A percentile compares a stretch with the other conserved stretches of the same genome.
These are phyloP conservation scores for Neotoma lepida DNA, from an alignment of 2,113 vertebrate genomes.

Conservation along the genomic window DNA sequence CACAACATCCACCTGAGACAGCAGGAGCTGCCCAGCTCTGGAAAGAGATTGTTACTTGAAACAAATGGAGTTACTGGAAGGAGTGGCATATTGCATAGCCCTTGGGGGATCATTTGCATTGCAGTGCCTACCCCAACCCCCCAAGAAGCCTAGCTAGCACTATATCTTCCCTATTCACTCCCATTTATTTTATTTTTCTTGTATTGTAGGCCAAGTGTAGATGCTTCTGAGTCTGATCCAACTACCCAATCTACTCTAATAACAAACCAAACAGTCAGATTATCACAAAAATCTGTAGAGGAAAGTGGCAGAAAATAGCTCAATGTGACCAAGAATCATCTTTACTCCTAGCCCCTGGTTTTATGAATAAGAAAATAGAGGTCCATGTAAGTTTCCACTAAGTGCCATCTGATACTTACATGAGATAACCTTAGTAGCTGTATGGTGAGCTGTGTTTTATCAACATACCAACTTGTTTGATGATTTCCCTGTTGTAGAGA, in stretches of 20 bases:
- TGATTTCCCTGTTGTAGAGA: constrained; percentile 1
- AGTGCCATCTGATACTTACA: not conserved
- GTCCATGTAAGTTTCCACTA: not conserved
- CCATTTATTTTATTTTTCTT: constrained; percentile 1
- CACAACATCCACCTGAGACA: too few species aligned
- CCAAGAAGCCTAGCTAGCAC: not conserved
- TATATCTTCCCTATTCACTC: not conserved
- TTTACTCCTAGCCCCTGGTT: not conserved
- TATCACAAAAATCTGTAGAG: not conserved
- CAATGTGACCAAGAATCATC: not conserved
- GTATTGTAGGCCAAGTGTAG: not conserved
- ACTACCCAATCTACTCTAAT: not conserved
- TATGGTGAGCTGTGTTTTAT: not conserved
- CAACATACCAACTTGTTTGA: not conserved
- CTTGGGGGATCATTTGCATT: not conserved
- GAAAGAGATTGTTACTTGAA: not conserved
- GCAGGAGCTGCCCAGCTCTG: not conserved
- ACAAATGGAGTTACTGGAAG: not conserved
- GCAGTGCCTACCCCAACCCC: not conserved
- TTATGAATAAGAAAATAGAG: constrained; percentile 15
- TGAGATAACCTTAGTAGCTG: constrained; percentile 4
- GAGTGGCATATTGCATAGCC: not conserved
- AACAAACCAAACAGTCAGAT: constrained; percentile 1
- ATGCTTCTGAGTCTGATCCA: not conserved
- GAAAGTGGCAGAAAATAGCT: not conserved